phyloP scores from a whole-genome alignment of 2,797 vertebrate genomes.

The Anas acuta region DNA sequence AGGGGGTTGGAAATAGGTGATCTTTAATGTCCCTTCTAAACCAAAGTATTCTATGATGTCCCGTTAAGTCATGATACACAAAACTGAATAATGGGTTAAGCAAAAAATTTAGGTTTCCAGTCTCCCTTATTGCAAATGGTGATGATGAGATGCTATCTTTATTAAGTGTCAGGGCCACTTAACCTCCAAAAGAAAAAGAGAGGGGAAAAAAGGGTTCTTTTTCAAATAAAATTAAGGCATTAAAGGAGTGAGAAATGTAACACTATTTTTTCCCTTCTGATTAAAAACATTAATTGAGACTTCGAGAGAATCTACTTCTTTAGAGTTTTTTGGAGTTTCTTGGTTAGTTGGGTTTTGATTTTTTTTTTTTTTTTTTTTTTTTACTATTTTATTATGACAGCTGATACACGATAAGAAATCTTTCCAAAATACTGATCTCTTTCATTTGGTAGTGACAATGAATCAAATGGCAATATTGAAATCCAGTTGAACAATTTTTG shows the following conservation, averaged over 20 bases:
- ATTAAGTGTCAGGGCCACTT: background rate
- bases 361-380: background rate
- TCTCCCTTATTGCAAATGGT: background rate
- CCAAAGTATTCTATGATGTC: background rate
- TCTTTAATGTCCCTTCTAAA: too few species aligned
- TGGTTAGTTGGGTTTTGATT: too few species aligned
- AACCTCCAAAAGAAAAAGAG: background rate
- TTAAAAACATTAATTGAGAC: background rate
- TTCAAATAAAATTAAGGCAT: background rate
- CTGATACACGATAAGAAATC: background rate
- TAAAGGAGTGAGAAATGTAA: background rate
- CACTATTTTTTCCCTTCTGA: background rate
- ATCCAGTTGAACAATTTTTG: background rate
- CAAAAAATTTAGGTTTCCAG: background rate
- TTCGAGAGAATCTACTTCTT: background rate
- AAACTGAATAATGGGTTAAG: background rate
- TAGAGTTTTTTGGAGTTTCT: rapidly evolving
- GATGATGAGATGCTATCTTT: background rate
- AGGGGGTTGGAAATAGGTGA: too few species aligned
- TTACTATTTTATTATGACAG: background rate
- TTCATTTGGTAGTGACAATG: background rate
- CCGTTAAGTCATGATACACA: background rate
- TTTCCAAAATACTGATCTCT: background rate
- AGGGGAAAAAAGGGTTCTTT: background rate
- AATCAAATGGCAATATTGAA: background rate